Evolutionary conservation across 2,113 vertebrate species (phyloP), one percentile per base, ranked within the genome.

Genomic region (Coturnix japonica): DNA sequence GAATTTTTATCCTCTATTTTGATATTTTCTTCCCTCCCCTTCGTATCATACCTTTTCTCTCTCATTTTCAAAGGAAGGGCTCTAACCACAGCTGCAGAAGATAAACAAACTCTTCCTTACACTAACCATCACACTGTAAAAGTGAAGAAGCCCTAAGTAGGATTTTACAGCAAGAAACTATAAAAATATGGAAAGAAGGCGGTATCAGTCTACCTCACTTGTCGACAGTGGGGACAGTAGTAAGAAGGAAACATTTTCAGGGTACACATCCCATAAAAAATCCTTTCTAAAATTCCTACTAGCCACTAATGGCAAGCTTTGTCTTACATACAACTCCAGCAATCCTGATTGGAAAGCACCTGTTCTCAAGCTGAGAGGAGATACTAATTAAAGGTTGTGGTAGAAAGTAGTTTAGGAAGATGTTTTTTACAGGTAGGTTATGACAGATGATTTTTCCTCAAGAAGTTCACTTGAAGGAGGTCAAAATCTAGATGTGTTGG

Each of bases 1-100:
- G 11, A 81, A 81, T 65, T 94, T 75, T 88, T 18, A 44, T 75
- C 20, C 39, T 93, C 85, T 28, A 28, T 85, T 91, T 78, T 88
- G 23, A 46, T 75, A 23, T 83, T 61, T 81, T 31, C 51, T 75
- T 91, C 88, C 66, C 73, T 86, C 71, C 10, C 33, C 43, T 91
- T 16, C 43, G 60, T 15, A 51, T 64, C 47, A 37, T 53, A 54
- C 39, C 17, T 77, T 77, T 53, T 25, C 28, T 59, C 75, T 69
- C 22, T 80, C n/a, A 63, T 90, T 80, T 84, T 60, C 56, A 75
- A 74, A 74, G 35, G 37, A 87, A 82, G 19, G 9, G 37, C 74
- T 85, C 66, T 31, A 67, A 74, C 26, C 56, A 33, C 33, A 87
- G 31, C 75, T 80, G 35, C 49, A 82, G 69, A 90, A 79, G 31